These are phyloP conservation scores for Magallana ariakensis DNA, from an alignment of 1,140 invertebrate species.

Conservation along the genomic window DNA sequence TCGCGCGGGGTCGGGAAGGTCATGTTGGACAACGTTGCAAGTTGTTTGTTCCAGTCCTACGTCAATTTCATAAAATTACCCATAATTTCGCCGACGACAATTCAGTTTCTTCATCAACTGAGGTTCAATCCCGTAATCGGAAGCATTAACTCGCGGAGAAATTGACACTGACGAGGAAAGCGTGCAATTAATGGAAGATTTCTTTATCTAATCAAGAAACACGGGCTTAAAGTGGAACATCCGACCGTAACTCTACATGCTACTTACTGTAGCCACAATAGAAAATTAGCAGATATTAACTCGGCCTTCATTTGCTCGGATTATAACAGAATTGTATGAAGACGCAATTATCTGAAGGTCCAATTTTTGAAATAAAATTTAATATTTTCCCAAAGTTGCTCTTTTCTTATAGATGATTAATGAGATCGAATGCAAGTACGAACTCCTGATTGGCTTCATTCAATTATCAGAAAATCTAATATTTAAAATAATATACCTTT, in stretches of 20 bases:
- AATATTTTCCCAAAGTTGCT: no score
- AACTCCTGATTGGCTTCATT: no score
- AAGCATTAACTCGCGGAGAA: conserved; percentile 11
- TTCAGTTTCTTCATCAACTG: conserved; percentile 18
- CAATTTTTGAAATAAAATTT: no score
- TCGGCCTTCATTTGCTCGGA: no score
- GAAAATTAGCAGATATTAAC: background rate
- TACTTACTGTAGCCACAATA: background rate
- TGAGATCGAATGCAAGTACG: no score
- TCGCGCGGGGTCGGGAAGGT: background rate
- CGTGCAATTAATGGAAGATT: background rate
- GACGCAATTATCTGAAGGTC: no score
- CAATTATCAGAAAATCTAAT: no score
- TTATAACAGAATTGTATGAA: no score
- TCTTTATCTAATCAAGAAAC: conserved; percentile 22
- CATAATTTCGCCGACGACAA: conserved; percentile 14
- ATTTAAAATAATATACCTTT: no score
- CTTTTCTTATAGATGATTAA: no score
- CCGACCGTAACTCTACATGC: background rate
- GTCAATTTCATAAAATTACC: conserved; percentile 8
- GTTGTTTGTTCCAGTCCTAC: conserved; percentile 18
- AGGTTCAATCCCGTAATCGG: conserved; percentile 21
- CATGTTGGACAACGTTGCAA: conserved; percentile 12
- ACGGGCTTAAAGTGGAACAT: background rate
- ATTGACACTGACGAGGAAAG: conserved; percentile 30